Conservation (phyloP, 2,113 vertebrate genomes). For the Thunnus maccoyii region DNA sequence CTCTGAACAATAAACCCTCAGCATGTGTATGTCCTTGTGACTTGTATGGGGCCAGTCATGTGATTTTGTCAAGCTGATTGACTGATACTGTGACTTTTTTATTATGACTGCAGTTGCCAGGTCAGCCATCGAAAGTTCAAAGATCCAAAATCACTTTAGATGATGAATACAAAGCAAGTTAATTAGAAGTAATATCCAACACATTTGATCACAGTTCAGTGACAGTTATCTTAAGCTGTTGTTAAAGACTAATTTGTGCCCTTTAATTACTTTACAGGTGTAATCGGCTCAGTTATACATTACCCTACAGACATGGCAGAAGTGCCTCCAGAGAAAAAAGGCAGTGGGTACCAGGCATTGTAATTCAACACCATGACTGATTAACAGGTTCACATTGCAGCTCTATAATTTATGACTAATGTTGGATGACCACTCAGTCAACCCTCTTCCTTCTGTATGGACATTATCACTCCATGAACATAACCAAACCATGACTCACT, state of each 20-base stretch:
- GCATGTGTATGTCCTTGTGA: not conserved
- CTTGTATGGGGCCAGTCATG: not conserved
- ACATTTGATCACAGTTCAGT: too few species aligned
- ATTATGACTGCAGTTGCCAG: not conserved
- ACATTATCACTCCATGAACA: not conserved
- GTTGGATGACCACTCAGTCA: not conserved
- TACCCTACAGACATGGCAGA: conserved; percentile 64
- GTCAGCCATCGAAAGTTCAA: not conserved
- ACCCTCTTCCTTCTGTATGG: not conserved
- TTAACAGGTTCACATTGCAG: not conserved
- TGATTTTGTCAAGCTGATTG: not conserved
- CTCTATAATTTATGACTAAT: not conserved
- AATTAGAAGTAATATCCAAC: too few species aligned
- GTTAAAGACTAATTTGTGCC: not conserved
- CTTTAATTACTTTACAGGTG: conserved; percentile 53
- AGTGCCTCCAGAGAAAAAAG: conserved; percentile 3
- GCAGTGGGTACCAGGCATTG: conserved; percentile 31
- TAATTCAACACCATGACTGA: conserved; percentile 7
- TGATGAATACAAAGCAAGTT: too few species aligned
- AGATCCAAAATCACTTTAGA: too few species aligned
- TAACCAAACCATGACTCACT: not conserved
- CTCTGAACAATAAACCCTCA: not conserved
- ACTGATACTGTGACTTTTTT: not conserved
- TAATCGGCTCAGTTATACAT: conserved; percentile 77
- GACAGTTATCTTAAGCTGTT: not conserved